phyloP scores from a whole-genome alignment of 2,797 vertebrate genomes.

The Artibeus lituratus region DNA sequence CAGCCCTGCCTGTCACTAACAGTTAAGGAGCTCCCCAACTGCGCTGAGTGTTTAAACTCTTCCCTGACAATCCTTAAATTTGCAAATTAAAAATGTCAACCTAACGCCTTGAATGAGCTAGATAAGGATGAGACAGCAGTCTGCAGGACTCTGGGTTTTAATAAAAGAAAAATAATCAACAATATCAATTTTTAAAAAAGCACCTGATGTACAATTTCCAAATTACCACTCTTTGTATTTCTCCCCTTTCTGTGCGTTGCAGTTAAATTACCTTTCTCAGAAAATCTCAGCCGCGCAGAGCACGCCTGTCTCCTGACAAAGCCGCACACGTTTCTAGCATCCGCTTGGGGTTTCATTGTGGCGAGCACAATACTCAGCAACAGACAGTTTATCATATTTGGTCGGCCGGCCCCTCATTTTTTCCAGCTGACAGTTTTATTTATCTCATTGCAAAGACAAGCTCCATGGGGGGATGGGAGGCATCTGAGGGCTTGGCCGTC shows the following conservation, averaged over 20 bases:
- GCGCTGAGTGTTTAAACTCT: not conserved
- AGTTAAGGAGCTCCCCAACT: not conserved
- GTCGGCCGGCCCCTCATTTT: constrained; percentile 37
- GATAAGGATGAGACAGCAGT: not conserved
- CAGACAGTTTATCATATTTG: constrained; percentile 48
- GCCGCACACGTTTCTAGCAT: constrained; percentile 19
- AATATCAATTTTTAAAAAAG: constrained; percentile 35
- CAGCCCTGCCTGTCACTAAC: not conserved
- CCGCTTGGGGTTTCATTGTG: constrained; percentile 22
- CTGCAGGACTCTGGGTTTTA: constrained; percentile 23
- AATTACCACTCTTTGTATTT: constrained; percentile 32
- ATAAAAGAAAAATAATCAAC: constrained; percentile 54
- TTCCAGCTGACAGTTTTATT: constrained; percentile 50
- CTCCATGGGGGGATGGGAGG: not conserved
- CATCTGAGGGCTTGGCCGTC: not conserved
- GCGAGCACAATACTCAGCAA: not conserved
- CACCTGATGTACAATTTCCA: constrained; percentile 44
- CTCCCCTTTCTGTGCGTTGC: not conserved
- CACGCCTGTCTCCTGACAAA: not conserved
- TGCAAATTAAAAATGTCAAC: constrained; percentile 61
- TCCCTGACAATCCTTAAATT: constrained; percentile 23
- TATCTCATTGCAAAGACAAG: constrained; percentile 38
- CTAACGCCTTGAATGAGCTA: constrained; percentile 20
- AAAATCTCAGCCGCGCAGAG: constrained; percentile 35
- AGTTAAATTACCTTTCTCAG: constrained; percentile 48